phyloP scores from a whole-genome alignment of 2,797 vertebrate species.

The Botia almorhae region DNA sequence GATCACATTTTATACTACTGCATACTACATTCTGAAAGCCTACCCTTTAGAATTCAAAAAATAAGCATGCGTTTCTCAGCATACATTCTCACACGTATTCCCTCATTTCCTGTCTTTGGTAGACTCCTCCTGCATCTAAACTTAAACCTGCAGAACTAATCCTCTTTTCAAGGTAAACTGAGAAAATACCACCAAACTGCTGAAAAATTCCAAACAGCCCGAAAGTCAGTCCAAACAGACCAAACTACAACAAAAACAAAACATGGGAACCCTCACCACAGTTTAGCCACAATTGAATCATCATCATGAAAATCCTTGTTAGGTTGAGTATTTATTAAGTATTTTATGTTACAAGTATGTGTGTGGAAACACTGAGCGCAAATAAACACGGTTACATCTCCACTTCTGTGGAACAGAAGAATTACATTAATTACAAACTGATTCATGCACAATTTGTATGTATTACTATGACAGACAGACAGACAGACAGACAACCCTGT shows the following conservation, averaged over 20 bases:
- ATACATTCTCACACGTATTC: background rate
- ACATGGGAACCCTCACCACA: too few relatives aligned
- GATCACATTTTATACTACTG: background rate
- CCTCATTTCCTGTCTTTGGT: background rate
- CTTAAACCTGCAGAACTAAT: slow-evolving; percentile 10
- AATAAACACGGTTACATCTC: too few relatives aligned
- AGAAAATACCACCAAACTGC: slow-evolving; percentile 29
- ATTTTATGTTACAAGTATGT: background rate
- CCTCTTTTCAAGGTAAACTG: slow-evolving; percentile 17
- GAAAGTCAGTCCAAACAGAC: slow-evolving; percentile 24
- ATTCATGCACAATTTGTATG: too few relatives aligned
- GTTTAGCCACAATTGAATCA: too few relatives aligned
- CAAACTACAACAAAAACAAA: background rate
- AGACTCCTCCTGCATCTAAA: background rate
- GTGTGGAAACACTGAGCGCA: too few relatives aligned
- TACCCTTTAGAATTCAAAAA: background rate
- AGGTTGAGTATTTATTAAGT: background rate
- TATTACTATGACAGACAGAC: background rate
- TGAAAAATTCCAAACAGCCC: slow-evolving; percentile 41
- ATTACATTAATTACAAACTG: too few relatives aligned
- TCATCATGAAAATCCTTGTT: background rate
- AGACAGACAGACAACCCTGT: background rate
- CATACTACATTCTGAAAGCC: background rate
- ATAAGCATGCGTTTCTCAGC: background rate
- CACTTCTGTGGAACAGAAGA: too few relatives aligned